A percentile compares a stretch with the other conserved stretches of the same genome.
These are phyloP conservation scores for Apolygus lucorum DNA, from an alignment of 1,140 invertebrate genomes.

Conservation along the genomic window DNA sequence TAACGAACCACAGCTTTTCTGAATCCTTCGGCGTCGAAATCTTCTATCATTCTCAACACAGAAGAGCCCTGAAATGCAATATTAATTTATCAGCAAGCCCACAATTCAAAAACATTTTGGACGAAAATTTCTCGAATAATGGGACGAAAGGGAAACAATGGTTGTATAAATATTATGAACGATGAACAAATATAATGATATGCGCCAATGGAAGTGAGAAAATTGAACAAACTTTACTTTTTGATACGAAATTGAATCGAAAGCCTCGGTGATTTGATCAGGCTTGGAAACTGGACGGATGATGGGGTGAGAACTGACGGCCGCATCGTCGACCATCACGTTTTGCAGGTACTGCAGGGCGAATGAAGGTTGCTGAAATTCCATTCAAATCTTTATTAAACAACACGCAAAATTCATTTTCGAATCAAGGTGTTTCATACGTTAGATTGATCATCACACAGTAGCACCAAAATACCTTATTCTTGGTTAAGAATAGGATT, in stretches of 20 bases:
- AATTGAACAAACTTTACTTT: conserved; percentile 57
- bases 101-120: neutral
- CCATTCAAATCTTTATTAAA: too few relatives aligned
- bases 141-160: too few relatives aligned
- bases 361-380: neutral
- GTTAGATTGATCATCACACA: too few relatives aligned
- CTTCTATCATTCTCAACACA: conserved; percentile 81
- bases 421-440: too few relatives aligned
- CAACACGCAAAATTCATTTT: too few relatives aligned
- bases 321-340: conserved; percentile 67
- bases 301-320: conserved; percentile 78
- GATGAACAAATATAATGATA: conserved; percentile 3
- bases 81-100: neutral
- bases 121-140: too few relatives aligned
- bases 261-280: conserved; percentile 84
- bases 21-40: conserved; percentile 67
- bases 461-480: neutral
- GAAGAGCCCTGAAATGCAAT: conserved; percentile 60
- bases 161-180: too few relatives aligned
- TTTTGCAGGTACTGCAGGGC: conserved; percentile 45
- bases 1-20: conserved; percentile 54
- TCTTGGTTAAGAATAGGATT: neutral
- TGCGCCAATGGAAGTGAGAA: neutral
- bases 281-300: conserved; percentile 72
- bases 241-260: conserved; percentile 85